Base-by-base conservation (phyloP, 2,888 invertebrate species). In the Hedya salicella region DNA sequence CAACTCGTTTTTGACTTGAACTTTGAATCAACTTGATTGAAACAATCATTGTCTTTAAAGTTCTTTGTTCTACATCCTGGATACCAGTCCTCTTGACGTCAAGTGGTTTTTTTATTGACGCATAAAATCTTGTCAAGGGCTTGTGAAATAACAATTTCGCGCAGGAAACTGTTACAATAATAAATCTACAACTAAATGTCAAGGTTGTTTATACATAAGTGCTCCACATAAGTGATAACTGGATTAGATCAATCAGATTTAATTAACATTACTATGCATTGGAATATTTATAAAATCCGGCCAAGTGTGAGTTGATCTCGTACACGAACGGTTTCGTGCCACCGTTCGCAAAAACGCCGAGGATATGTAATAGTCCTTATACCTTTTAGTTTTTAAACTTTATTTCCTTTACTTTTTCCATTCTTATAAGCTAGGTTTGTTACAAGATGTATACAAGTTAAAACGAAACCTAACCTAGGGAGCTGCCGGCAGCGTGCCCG, bases 161-260 rank as follows among this genome's bases (percentile, higher is more conserved):
- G 48, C 60, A 60, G 66, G 66, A 66, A 61, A 66, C 48, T 14
- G 60, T 39, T 50, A 40, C 40, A 65, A 67, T 67, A 57, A 40
- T 36, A 52, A 42, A 54, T 39, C 16, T 19, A 6, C n/a, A 14
- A 48, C 52, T 44, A 70, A 74, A 79, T 79, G 78, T 70, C 79
- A 79, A 79, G 79, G 79, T 11, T 19, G 44, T 44, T 49, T 11
- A 17, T 14, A 60, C 49, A 53, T 67, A 73, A 71, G 68, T 75
- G 72, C 66, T 73, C 73, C 68, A 73, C 62, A 67, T 73, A 63
- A 71, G 44, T 39, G 57, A 63, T 52, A 48, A 64, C 36, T 19
- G n/a, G 39, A 60, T 66, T 66, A 66, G 66, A 66, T 49, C 53
- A 53, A 60, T 65, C 46, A 59, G 39, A 21, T 48, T 40, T 48